phyloP scores from a whole-genome alignment of 2,888 invertebrate genomes.

The Cerastis rubricosa region DNA sequence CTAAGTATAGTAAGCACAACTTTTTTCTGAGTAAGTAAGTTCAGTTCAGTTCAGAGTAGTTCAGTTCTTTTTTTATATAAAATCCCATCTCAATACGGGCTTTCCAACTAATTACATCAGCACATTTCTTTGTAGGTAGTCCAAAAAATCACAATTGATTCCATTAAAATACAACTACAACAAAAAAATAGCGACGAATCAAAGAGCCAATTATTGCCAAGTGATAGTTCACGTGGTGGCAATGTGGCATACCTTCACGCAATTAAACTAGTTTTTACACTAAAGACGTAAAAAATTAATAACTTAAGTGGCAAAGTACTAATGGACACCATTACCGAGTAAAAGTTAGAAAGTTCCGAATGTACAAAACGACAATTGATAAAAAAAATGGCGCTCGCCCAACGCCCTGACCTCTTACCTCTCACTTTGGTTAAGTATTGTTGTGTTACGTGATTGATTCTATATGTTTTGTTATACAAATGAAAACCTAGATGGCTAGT shows the following conservation, averaged over 20 bases:
- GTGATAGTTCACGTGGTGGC: constrained; percentile 57
- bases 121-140: not conserved
- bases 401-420: constrained; percentile 83
- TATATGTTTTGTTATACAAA: not conserved
- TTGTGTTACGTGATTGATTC: constrained; percentile 22
- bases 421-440: constrained; percentile 67
- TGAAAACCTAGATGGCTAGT: not conserved
- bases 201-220: constrained; percentile 46
- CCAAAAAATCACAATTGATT: constrained; percentile 27
- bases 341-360: constrained; percentile 84
- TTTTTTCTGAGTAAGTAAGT: not conserved
- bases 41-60: too few relatives aligned
- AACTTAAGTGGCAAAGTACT: constrained; percentile 72
- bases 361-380: constrained; percentile 81
- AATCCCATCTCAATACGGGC: not conserved
- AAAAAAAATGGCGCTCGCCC: constrained; percentile 73
- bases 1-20: not conserved
- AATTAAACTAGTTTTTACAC: constrained; percentile 66
- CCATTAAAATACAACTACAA: constrained; percentile 31
- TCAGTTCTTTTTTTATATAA: not conserved
- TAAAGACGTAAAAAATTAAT: constrained; percentile 68
- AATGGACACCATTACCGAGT: constrained; percentile 79
- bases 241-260: constrained; percentile 58
- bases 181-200: constrained; percentile 26
- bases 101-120: constrained; percentile 2